Conservation (phyloP, 2,113 vertebrate genomes). For the Bungarus multicinctus region DNA sequence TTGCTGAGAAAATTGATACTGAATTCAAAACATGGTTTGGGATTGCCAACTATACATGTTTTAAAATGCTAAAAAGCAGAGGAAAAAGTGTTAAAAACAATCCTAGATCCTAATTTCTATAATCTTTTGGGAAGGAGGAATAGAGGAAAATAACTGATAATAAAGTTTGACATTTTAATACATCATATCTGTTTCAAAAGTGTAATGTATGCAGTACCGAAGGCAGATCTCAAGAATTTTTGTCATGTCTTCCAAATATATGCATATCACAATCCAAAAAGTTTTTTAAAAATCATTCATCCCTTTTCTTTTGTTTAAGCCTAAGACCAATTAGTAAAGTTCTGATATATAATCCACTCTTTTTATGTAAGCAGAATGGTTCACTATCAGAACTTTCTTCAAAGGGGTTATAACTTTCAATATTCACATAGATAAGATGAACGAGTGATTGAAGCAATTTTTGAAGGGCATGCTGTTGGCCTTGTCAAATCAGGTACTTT, state of each 20-base stretch:
- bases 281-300: slow-evolving; percentile 45
- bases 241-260: slow-evolving; percentile 35
- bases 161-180: slow-evolving; percentile 26
- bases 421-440: slow-evolving; percentile 63
- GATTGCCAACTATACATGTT: not conserved
- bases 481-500: slow-evolving; percentile 56
- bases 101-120: not conserved
- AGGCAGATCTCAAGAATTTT: rapidly evolving
- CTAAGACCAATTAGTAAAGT: slow-evolving; percentile 61
- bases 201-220: not conserved
- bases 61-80: slow-evolving; percentile 1
- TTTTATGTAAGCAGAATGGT: slow-evolving; percentile 48
- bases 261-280: not conserved
- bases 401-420: slow-evolving; percentile 66
- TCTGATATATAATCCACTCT: slow-evolving; percentile 56
- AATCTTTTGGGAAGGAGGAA: not conserved
- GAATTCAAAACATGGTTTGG: not conserved
- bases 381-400: slow-evolving; percentile 68
- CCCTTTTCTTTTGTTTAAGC: slow-evolving; percentile 57
- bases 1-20: not conserved
- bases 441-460: slow-evolving; percentile 68
- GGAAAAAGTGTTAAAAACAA: not conserved
- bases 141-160: not conserved
- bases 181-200: slow-evolving; percentile 32
- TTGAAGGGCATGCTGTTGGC: slow-evolving; percentile 67